phyloP scores from a whole-genome alignment of 2,113 vertebrate species.

The Paradisaea rubra region DNA sequence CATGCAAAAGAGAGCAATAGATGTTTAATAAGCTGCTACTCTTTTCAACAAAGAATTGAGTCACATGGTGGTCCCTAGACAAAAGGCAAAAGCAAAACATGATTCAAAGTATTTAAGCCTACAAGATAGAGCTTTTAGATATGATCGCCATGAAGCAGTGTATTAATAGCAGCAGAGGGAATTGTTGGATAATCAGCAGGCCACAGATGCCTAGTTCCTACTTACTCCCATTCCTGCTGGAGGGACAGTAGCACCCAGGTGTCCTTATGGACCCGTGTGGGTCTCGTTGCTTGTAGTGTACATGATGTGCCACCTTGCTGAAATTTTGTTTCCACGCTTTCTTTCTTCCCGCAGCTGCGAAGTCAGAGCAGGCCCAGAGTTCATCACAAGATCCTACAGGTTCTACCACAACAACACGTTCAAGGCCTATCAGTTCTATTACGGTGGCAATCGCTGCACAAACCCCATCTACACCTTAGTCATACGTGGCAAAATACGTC shows the following conservation, averaged over 20 bases:
- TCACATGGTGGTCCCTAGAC: not conserved
- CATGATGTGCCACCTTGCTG: not conserved
- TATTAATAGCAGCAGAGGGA: not conserved
- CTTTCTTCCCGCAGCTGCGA: slow-evolving; percentile 80
- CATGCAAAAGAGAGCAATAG: not conserved
- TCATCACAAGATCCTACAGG: slow-evolving; percentile 91
- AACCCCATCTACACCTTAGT: slow-evolving; percentile 80
- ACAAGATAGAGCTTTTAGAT: not conserved
- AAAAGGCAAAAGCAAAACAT: not conserved
- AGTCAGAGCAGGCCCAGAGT: slow-evolving; percentile 92
- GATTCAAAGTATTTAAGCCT: not conserved
- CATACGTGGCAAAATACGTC: slow-evolving; percentile 82
- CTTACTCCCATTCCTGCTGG: not conserved
- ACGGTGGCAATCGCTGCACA: slow-evolving; percentile 80
- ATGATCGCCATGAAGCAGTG: not conserved
- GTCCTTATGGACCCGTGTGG: not conserved
- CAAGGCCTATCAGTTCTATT: slow-evolving; percentile 86
- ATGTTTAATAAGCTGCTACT: not conserved
- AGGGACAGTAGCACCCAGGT: not conserved
- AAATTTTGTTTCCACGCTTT: not conserved
- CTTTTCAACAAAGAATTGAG: not conserved
- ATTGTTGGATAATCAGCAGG: not conserved
- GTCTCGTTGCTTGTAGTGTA: not conserved
- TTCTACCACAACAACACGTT: slow-evolving; percentile 91
- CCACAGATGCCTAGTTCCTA: not conserved